These are phyloP conservation scores for Okapia johnstoni DNA, from an alignment of 2,113 vertebrate species.

Conservation along the genomic window DNA sequence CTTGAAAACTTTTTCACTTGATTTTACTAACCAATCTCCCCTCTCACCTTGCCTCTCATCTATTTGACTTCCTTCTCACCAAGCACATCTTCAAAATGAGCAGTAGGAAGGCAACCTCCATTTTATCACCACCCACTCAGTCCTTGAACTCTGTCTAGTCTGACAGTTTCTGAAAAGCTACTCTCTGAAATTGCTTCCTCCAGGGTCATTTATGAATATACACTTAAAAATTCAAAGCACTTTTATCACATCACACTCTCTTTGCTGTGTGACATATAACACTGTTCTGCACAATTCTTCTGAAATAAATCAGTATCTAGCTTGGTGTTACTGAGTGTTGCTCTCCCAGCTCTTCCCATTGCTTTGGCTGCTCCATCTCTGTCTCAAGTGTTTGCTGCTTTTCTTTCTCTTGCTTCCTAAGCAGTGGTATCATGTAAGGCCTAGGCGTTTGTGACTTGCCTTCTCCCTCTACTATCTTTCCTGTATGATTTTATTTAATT, in stretches of 20 bases:
- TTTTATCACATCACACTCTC: background rate
- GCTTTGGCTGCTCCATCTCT: background rate
- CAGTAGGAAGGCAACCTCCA: background rate
- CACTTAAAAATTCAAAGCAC: slow-evolving; percentile 28
- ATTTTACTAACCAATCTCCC: background rate
- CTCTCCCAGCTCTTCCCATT: background rate
- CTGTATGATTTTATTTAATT: background rate
- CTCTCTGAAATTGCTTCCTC: background rate
- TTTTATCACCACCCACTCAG: background rate
- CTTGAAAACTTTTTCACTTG: background rate
- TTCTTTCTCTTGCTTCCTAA: background rate
- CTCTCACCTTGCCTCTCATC: background rate
- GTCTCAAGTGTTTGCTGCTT: background rate
- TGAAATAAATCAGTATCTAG: background rate
- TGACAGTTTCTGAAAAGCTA: background rate
- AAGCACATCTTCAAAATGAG: background rate
- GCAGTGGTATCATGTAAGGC: background rate
- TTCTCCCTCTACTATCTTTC: background rate
- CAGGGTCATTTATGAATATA: background rate
- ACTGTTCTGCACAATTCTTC: background rate
- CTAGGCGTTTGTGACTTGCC: background rate
- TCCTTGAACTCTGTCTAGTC: background rate
- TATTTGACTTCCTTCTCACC: background rate
- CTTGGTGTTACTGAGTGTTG: background rate
- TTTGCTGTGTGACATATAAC: background rate